These are phyloP conservation scores for Grus americana DNA, from an alignment of 2,113 vertebrate genomes.

Conservation along the genomic window DNA sequence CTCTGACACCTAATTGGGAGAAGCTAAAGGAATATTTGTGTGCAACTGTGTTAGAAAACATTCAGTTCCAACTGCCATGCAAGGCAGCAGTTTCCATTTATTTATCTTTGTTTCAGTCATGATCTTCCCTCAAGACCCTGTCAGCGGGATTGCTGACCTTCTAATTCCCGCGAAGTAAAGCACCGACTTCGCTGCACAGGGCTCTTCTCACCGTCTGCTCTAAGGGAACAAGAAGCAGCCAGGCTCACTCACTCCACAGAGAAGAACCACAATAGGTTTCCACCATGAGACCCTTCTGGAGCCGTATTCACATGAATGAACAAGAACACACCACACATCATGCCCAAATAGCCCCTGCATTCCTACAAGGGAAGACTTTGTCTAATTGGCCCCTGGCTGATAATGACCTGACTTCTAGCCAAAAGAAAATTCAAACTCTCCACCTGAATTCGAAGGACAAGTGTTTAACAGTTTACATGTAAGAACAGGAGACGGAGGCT, in stretches of 20 bases:
- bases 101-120: background rate
- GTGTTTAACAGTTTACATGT: background rate
- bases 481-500: background rate
- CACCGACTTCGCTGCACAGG: background rate
- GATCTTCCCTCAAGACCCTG: background rate
- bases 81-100: background rate
- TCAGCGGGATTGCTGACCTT: background rate
- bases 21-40: background rate
- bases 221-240: background rate
- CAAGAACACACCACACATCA: background rate
- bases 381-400: background rate
- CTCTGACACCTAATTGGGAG: background rate
- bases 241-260: background rate
- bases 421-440: background rate
- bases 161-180: background rate
- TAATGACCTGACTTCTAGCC: background rate
- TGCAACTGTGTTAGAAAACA: background rate
- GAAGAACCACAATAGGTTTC: background rate
- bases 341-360: background rate
- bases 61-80: background rate
- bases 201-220: background rate
- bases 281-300: background rate
- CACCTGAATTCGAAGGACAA: background rate
- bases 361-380: background rate
- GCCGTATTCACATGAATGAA: rapidly evolving